These are phyloP conservation scores for Listronotus bonariensis DNA, from an alignment of 1,140 invertebrate species.

Conservation along the genomic window DNA sequence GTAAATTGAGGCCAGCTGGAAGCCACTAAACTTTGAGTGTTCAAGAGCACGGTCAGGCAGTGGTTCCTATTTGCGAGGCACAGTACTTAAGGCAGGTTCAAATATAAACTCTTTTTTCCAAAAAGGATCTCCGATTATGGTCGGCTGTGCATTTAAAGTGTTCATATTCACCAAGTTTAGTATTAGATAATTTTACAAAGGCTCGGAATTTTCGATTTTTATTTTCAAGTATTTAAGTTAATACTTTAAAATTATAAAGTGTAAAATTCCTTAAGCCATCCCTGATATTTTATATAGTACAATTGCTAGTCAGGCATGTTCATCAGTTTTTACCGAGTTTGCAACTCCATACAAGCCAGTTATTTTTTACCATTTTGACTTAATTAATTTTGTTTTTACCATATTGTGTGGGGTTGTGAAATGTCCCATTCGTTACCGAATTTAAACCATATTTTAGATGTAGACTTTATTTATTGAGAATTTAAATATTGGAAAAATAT, in stretches of 20 bases:
- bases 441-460: conserved; percentile 27
- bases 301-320: conserved; percentile 47
- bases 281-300: conserved; percentile 34
- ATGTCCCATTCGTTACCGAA: conserved; percentile 29
- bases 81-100: conserved; percentile 44
- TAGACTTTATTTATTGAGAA: conserved; percentile 28
- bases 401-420: conserved; percentile 32
- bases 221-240: conserved; percentile 3
- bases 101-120: conserved; percentile 28
- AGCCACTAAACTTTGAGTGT: conserved; percentile 44
- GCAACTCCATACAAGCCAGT: conserved; percentile 31
- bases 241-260: conserved; percentile 8
- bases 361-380: conserved; percentile 44
- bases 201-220: conserved; percentile 24
- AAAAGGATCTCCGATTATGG: conserved; percentile 47
- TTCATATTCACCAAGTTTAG: conserved; percentile 47
- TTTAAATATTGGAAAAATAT: not conserved
- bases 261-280: not conserved
- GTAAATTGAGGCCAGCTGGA: conserved; percentile 46
- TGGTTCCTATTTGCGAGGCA: conserved; percentile 48
- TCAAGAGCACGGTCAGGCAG: conserved; percentile 50
- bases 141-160: conserved; percentile 53
- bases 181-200: conserved; percentile 40
- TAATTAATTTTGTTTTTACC: conserved; percentile 31
- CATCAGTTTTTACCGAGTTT: conserved; percentile 31